A percentile compares a stretch with the other conserved stretches of the same genome.
phyloP scores from a whole-genome alignment of 2,113 vertebrate species.

The Urocitellus parryii region DNA sequence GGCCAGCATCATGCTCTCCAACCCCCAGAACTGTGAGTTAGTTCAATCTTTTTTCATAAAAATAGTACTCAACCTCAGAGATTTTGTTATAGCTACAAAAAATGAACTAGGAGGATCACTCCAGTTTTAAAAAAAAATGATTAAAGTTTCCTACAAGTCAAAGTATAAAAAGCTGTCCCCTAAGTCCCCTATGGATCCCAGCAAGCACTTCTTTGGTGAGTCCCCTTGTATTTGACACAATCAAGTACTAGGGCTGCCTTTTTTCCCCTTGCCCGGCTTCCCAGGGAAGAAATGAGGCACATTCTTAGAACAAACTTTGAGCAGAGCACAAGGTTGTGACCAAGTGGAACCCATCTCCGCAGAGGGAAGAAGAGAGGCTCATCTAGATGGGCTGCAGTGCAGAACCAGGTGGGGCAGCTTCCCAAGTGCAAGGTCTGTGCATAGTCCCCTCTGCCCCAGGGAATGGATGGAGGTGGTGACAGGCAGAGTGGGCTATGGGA shows the following conservation, averaged over 20 bases:
- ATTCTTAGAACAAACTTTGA: not conserved
- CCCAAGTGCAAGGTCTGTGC: not conserved
- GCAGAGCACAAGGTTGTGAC: not conserved
- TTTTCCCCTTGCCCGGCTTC: not conserved
- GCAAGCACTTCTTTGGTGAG: not conserved
- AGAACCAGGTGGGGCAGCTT: not conserved
- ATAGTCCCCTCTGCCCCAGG: not conserved
- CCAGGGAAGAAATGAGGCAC: not conserved
- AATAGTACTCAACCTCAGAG: not conserved
- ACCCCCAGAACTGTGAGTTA: not conserved
- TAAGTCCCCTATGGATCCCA: not conserved
- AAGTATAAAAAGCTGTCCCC: not conserved
- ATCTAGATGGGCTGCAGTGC: fast-evolving
- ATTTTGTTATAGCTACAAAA: not conserved
- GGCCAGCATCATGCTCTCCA: not conserved
- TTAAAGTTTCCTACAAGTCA: not conserved
- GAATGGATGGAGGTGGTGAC: fast-evolving
- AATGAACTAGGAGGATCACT: too few species aligned
- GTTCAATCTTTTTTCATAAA: not conserved
- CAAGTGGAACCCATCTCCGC: fast-evolving
- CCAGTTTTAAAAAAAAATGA: not conserved
- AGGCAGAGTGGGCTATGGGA: not conserved
- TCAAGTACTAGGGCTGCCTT: not conserved
- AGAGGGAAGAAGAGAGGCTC: too few species aligned
- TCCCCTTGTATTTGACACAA: not conserved